Evolutionary conservation across 2,888 invertebrate genomes (phyloP).

Genomic region (Salpingus planirostris): DNA sequence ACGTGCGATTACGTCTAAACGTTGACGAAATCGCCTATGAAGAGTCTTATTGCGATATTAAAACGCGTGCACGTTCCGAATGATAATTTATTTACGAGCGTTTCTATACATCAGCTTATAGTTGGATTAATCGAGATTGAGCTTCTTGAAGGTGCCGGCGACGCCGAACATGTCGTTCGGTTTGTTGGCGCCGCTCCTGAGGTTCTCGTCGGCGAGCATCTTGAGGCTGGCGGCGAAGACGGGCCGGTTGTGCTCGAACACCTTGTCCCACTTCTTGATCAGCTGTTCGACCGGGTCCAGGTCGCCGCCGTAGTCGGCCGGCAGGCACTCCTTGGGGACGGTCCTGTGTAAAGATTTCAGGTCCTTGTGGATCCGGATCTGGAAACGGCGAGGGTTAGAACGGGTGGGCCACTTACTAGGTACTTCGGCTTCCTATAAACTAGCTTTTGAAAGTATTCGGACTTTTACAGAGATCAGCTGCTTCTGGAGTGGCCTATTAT

Average conservation of each 20-base stretch:
- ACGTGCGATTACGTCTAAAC: too few relatives aligned
- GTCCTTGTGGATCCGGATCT: slow-evolving; percentile 11
- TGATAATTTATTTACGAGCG: too few relatives aligned
- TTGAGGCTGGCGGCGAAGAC: slow-evolving; percentile 6
- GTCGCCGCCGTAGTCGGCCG: slow-evolving; percentile 13
- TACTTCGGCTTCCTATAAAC: too few relatives aligned
- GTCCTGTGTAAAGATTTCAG: slow-evolving; percentile 10
- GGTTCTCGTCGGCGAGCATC: slow-evolving; percentile 3
- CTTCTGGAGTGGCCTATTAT: too few relatives aligned
- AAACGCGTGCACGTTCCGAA: too few relatives aligned
- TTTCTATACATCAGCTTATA: too few relatives aligned
- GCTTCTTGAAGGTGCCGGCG: neutral
- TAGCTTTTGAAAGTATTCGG: too few relatives aligned
- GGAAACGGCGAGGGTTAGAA: too few relatives aligned
- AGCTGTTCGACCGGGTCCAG: slow-evolving; percentile 46
- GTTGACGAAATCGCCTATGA: too few relatives aligned
- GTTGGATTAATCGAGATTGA: neutral
- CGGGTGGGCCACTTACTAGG: too few relatives aligned
- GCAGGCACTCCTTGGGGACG: slow-evolving; percentile 12
- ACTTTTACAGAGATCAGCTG: too few relatives aligned
- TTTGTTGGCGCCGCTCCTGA: neutral
- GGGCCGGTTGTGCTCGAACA: slow-evolving; percentile 8
- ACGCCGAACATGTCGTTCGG: neutral
- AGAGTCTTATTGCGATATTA: too few relatives aligned
- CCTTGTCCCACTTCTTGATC: slow-evolving; percentile 37